Percentiles rank a stretch among this genome's conserved stretches.
Conservation (phyloP, 1,140 invertebrate species). For the Orussus abietinus region DNA sequence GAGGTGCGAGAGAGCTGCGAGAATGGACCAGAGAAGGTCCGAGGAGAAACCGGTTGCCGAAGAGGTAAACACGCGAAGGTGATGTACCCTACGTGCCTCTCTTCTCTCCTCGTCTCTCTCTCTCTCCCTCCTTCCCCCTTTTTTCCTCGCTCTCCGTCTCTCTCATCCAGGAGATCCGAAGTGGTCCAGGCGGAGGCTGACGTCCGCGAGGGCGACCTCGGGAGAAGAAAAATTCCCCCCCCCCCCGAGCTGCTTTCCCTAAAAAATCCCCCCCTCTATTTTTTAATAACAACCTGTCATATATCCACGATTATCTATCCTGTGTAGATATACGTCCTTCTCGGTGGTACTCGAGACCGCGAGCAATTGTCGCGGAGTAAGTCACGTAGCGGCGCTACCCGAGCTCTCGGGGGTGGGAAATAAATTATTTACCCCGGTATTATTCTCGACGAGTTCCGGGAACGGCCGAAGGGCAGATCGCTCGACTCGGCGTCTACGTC, state of each 20-base stretch:
- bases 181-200: too few species aligned
- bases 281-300: too few species aligned
- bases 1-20: too few species aligned
- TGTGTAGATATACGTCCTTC: too few species aligned
- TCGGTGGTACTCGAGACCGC: not conserved
- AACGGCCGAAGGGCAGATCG: too few species aligned
- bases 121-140: not conserved
- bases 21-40: constrained; percentile 14
- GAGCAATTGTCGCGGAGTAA: constrained; percentile 13
- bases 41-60: constrained; percentile 45
- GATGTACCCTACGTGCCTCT: constrained; percentile 39
- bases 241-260: constrained; percentile 24
- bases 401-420: constrained; percentile 20
- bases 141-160: constrained; percentile 4
- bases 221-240: constrained; percentile 29
- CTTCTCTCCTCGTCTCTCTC: constrained; percentile 20
- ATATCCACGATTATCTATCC: too few species aligned
- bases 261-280: too few species aligned
- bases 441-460: constrained; percentile 23
- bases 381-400: not conserved
- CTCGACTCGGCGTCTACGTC: too few species aligned
- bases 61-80: constrained; percentile 50
- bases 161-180: too few species aligned
- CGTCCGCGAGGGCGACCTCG: too few species aligned
- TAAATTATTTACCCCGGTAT: constrained; percentile 21